These are phyloP conservation scores for Elmis aenea DNA, from an alignment of 2,888 invertebrate genomes.

Conservation along the genomic window DNA sequence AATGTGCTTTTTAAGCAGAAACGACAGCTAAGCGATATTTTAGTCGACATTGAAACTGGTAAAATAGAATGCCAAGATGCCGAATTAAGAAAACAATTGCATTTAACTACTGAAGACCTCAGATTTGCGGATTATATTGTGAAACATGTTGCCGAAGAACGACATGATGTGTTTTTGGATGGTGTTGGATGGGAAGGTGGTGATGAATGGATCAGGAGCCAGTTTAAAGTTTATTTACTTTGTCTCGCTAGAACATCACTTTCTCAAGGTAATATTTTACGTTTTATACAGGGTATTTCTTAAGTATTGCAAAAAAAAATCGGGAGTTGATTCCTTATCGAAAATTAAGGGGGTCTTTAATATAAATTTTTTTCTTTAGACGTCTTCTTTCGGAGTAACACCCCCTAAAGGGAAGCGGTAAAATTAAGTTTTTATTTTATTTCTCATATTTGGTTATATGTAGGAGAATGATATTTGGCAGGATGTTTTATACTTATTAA, in stretches of 20 bases:
- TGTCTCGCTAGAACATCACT: slow-evolving; percentile 76
- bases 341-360: too few relatives aligned
- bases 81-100: slow-evolving; percentile 75
- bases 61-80: slow-evolving; percentile 78
- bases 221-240: slow-evolving; percentile 82
- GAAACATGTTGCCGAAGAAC: slow-evolving; percentile 60
- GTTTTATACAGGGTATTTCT: too few relatives aligned
- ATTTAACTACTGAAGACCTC: slow-evolving; percentile 89
- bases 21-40: slow-evolving; percentile 83
- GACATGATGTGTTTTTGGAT: slow-evolving; percentile 66
- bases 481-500: too few relatives aligned
- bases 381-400: too few relatives aligned
- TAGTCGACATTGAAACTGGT: slow-evolving; percentile 83
- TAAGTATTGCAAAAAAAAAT: too few relatives aligned
- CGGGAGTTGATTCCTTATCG: too few relatives aligned
- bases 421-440: too few relatives aligned
- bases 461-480: too few relatives aligned
- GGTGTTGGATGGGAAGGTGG: slow-evolving; percentile 86
- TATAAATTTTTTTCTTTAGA: too few relatives aligned
- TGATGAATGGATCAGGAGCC: slow-evolving; percentile 93
- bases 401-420: too few relatives aligned
- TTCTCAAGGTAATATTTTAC: slow-evolving; percentile 59
- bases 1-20: slow-evolving; percentile 98
- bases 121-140: slow-evolving; percentile 88
- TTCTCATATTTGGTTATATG: too few relatives aligned